A percentile compares a stretch with the other conserved stretches of the same genome.
These are phyloP conservation scores for Eriosoma lanigerum DNA, from an alignment of 1,140 invertebrate species.

Conservation along the genomic window DNA sequence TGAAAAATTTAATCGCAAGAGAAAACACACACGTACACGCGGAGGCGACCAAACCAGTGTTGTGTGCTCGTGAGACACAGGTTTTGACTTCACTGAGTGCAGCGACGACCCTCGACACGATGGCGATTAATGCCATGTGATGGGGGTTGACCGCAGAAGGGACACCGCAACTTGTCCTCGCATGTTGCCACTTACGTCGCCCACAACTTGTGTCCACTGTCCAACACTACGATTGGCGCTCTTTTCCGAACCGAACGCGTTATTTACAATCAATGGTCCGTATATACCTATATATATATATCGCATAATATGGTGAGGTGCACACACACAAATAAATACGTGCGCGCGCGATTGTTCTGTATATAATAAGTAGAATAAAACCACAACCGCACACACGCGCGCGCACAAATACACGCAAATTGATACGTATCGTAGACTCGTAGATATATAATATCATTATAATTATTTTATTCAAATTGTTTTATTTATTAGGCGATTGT, in stretches of 20 bases:
- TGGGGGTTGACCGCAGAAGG: conserved; percentile 48
- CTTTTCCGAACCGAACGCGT: conserved; percentile 34
- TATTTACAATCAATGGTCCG: background rate
- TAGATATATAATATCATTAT: no score
- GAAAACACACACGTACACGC: background rate
- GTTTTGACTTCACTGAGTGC: conserved; percentile 28
- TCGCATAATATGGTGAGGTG: background rate
- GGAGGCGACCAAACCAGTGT: background rate
- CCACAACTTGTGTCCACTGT: conserved; percentile 44
- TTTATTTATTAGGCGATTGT: no score
- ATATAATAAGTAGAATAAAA: background rate
- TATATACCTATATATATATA: background rate
- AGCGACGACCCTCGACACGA: conserved; percentile 44
- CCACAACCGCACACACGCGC: background rate
- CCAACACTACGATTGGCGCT: conserved; percentile 20
- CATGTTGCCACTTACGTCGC: conserved; percentile 41
- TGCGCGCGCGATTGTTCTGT: background rate
- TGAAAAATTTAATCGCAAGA: background rate
- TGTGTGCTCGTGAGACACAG: conserved; percentile 33
- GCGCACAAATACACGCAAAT: background rate
- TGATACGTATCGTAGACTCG: no score
- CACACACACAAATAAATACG: background rate
- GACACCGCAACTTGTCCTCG: conserved; percentile 50
- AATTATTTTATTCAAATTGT: no score
- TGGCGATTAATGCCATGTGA: conserved; percentile 49